Evolutionary conservation across 1,140 invertebrate genomes (phyloP), one percentile per base, ranked within the genome.

Genomic region (Zaprionus inermis): DNA sequence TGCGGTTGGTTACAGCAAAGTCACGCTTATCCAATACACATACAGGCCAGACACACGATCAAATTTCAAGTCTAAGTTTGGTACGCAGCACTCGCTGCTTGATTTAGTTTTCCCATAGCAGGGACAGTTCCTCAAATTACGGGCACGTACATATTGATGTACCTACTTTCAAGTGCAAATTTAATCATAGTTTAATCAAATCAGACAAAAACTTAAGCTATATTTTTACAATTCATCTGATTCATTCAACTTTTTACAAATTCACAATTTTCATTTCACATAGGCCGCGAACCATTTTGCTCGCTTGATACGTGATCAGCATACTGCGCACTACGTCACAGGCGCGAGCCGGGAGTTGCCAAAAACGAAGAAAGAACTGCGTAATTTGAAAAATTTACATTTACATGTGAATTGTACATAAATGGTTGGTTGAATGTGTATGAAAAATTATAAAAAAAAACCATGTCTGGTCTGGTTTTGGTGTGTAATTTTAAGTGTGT

Each of bases 321-420:
- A 41, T 71, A 56, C 30, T 24, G 9, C 54, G 16, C 36, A 7
- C 56, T 49, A 51, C 58, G 41, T 71, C 51, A 57, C 68, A 51
- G 52, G 68, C 52, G 38, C 16, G n/a, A 41, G 55, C 41, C 34
- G n/a, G 46, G 18, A 59, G 28, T 32, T 55, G 52, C 30, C 32
- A 66, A 58, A 58, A 64, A 65, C 12, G 18, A 49, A 56, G 34
- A 65, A 60, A 59, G 12, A 20, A 72, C 16, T 66, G 70, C 70
- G 70, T 72, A 71, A 36, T 71, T 70, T 72, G n/a, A 52, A 52
- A 51, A 55, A 11, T 20, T 30, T 44, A 52, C 61, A 67, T 41
- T 49, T 58, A 57, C 61, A 72, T 71, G 28, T 36, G 44, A 70
- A 63, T 61, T 34, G 44, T 52, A 60, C 41, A 49, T 49, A n/a